Percentiles rank a stretch among this genome's conserved stretches.
These are phyloP conservation scores for Deroptyus accipitrinus DNA, from an alignment of 2,113 vertebrate genomes.

Conservation along the genomic window DNA sequence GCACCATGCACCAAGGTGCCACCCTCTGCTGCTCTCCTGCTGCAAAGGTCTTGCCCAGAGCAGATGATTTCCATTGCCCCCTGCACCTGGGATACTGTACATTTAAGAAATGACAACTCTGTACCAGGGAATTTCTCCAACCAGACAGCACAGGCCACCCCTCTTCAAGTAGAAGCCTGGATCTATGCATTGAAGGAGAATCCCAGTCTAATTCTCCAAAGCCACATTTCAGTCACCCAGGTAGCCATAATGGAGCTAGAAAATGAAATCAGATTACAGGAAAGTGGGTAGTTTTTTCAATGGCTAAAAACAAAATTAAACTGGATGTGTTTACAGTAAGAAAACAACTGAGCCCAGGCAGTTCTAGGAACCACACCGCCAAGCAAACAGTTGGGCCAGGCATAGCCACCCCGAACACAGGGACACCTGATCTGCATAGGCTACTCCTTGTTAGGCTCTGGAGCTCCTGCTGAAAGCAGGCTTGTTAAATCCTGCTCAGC, in stretches of 20 bases:
- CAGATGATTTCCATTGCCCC: neutral
- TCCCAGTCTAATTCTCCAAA: neutral
- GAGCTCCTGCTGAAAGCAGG: neutral
- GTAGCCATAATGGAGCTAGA: neutral
- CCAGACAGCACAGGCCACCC: neutral
- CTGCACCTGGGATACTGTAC: neutral
- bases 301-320: conserved; percentile 8
- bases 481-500: neutral
- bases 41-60: neutral
- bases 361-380: neutral
- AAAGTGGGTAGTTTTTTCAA: neutral
- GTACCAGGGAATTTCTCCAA: neutral
- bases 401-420: neutral
- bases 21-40: neutral
- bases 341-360: neutral
- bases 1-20: neutral
- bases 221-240: neutral
- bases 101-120: neutral
- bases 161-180: neutral
- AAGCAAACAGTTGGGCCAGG: neutral
- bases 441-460: neutral
- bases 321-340: neutral
- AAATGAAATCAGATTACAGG: neutral
- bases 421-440: neutral
- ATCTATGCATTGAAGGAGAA: neutral